phyloP scores from a whole-genome alignment of 2,113 vertebrate genomes.

The Syngnathus typhle region DNA sequence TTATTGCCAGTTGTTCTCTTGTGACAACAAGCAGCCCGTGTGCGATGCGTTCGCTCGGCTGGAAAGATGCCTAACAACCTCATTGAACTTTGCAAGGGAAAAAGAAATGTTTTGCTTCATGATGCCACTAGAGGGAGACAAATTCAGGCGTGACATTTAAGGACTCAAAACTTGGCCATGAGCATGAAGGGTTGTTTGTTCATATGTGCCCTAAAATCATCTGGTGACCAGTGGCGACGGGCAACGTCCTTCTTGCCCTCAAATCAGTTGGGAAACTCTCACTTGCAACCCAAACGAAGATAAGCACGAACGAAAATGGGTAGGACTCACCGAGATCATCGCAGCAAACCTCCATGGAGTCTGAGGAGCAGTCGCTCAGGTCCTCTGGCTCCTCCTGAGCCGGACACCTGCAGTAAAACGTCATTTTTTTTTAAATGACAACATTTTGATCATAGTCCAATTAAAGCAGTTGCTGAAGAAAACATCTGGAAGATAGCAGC shows the following conservation, averaged over 20 bases:
- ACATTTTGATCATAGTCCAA: neutral
- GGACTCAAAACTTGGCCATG: neutral
- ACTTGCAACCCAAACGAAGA: neutral
- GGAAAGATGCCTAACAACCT: neutral
- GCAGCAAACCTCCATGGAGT: slow-evolving; percentile 73
- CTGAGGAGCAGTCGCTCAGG: slow-evolving; percentile 70
- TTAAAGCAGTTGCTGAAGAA: neutral
- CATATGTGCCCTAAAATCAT: neutral
- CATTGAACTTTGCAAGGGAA: neutral
- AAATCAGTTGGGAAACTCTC: neutral
- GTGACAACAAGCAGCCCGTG: slow-evolving; percentile 1
- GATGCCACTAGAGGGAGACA: slow-evolving; percentile 1
- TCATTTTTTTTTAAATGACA: neutral
- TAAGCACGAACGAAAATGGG: neutral
- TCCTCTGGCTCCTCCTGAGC: slow-evolving; percentile 62
- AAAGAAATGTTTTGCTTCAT: neutral
- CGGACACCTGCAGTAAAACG: neutral
- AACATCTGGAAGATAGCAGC: no score
- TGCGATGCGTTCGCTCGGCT: neutral
- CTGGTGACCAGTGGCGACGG: neutral
- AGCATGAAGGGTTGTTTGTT: neutral
- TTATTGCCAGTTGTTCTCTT: slow-evolving; percentile 5
- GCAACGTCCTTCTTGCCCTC: neutral
- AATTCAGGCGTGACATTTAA: neutral
- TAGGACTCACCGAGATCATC: slow-evolving; percentile 65